Percentiles rank a stretch among this genome's conserved stretches.
These are phyloP conservation scores for Ceramica pisi DNA, from an alignment of 2,888 invertebrate genomes.

Conservation along the genomic window DNA sequence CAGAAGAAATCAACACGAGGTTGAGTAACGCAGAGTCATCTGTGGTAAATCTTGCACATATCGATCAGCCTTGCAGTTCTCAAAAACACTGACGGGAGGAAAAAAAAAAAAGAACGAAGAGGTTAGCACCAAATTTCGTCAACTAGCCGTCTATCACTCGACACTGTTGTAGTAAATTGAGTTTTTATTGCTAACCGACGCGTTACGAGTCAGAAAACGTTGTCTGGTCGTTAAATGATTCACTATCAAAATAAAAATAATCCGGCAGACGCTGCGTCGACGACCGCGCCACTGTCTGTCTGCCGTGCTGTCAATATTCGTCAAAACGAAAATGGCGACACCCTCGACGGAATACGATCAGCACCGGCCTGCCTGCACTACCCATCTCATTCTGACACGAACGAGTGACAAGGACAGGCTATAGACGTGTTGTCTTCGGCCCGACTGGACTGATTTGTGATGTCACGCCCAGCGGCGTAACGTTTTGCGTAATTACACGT, in stretches of 20 bases:
- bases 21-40: conserved; percentile 87
- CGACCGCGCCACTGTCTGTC: conserved; percentile 90
- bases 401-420: conserved; percentile 74
- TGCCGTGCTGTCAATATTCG: conserved; percentile 93
- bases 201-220: conserved; percentile 75
- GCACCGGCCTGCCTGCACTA: conserved; percentile 81
- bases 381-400: conserved; percentile 73
- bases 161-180: conserved; percentile 79
- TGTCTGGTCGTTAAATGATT: conserved; percentile 85
- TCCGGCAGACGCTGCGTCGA: conserved; percentile 88
- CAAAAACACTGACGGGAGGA: conserved; percentile 85
- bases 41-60: conserved; percentile 90
- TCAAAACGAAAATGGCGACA: conserved; percentile 94
- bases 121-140: conserved; percentile 88
- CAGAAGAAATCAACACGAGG: conserved; percentile 82
- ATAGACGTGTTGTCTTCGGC: conserved; percentile 87
- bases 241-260: conserved; percentile 91
- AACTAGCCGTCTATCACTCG: conserved; percentile 79
- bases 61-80: conserved; percentile 90
- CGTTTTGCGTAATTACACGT: conserved; percentile 90
- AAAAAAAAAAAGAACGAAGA: conserved; percentile 85
- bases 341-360: conserved; percentile 91
- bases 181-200: conserved; percentile 79
- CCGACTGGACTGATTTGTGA: conserved; percentile 89
- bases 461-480: conserved; percentile 91